phyloP scores from a whole-genome alignment of 2,888 invertebrate species.

The Ochlodes sylvanus region DNA sequence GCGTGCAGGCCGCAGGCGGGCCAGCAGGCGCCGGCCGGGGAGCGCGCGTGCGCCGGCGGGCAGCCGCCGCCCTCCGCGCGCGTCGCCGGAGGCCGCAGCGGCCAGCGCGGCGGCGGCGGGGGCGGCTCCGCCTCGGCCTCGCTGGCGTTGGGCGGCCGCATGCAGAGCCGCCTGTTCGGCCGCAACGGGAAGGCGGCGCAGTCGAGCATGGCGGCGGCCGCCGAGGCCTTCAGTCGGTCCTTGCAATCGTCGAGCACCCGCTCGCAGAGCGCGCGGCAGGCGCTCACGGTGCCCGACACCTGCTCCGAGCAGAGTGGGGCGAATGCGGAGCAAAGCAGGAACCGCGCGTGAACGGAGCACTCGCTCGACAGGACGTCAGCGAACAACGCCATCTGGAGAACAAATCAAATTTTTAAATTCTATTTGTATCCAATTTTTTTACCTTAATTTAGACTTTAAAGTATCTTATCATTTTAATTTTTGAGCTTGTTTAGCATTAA shows the following conservation, averaged over 20 bases:
- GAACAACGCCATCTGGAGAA: slow-evolving; percentile 89
- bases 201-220: slow-evolving; percentile 91
- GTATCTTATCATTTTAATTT: background rate
- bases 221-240: slow-evolving; percentile 85
- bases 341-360: slow-evolving; percentile 92
- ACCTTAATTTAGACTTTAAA: background rate
- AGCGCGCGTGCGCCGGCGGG: slow-evolving; percentile 85
- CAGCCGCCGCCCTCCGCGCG: slow-evolving; percentile 75
- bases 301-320: slow-evolving; percentile 96
- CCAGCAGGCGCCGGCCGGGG: slow-evolving; percentile 85
- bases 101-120: slow-evolving; percentile 70
- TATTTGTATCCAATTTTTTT: background rate
- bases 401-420: slow-evolving; percentile 45
- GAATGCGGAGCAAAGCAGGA: slow-evolving; percentile 95
- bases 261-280: slow-evolving; percentile 94
- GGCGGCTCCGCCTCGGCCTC: slow-evolving; percentile 74
- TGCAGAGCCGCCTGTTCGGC: slow-evolving; percentile 89
- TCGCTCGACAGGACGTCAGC: slow-evolving; percentile 90
- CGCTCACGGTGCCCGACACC: slow-evolving; percentile 92
- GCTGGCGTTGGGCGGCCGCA: slow-evolving; percentile 87
- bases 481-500: background rate
- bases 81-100: slow-evolving; percentile 66
- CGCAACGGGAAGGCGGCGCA: slow-evolving; percentile 92
- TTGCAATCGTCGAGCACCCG: slow-evolving; percentile 90
- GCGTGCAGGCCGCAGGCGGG: slow-evolving; percentile 89